These are phyloP conservation scores for Scaeva pyrastri DNA, from an alignment of 2,888 invertebrate species.

Conservation along the genomic window DNA sequence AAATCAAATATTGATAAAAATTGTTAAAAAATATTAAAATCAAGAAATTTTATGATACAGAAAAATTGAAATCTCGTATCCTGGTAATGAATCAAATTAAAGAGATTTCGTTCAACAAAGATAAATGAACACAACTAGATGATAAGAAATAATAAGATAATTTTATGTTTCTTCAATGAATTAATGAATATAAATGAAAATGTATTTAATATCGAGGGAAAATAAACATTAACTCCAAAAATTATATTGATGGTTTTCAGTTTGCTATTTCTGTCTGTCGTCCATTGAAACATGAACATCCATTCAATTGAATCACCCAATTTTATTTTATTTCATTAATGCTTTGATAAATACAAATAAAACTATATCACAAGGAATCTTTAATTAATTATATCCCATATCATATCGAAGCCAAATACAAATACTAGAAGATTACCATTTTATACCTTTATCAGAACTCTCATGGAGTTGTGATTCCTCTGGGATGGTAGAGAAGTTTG, in stretches of 20 bases:
- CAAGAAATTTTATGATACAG: too few species aligned
- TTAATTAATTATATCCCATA: background rate
- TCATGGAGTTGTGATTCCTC: constrained; percentile 76
- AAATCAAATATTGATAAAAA: constrained; percentile 3
- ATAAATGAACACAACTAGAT: too few species aligned
- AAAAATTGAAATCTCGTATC: too few species aligned
- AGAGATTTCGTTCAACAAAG: too few species aligned
- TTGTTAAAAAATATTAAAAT: background rate
- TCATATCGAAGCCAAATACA: background rate
- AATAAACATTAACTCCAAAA: background rate
- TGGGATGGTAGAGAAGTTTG: constrained; percentile 77
- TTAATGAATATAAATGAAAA: too few species aligned
- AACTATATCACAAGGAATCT: background rate
- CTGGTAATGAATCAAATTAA: too few species aligned
- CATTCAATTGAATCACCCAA: background rate
- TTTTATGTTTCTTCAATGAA: too few species aligned
- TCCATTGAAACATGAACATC: background rate
- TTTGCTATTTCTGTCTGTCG: background rate
- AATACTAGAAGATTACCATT: background rate
- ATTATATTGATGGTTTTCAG: background rate
- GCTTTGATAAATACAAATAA: background rate
- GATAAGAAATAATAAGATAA: background rate
- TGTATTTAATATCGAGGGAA: too few species aligned
- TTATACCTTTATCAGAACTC: constrained; percentile 62
- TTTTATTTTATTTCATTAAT: constrained; percentile 17